phyloP scores from a whole-genome alignment of 2,888 invertebrate genomes.

The Teinopalpus imperialis region DNA sequence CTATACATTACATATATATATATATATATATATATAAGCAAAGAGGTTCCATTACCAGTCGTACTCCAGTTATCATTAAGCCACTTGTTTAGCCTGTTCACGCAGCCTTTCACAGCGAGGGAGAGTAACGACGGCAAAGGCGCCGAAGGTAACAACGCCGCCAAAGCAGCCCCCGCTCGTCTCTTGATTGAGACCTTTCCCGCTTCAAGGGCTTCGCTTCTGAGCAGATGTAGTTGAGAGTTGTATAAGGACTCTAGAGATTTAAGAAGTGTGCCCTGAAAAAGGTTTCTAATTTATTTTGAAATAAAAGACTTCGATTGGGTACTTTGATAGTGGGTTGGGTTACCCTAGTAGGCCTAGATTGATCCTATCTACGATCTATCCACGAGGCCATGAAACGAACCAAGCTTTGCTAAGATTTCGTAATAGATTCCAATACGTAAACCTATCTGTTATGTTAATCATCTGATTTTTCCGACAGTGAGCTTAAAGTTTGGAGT shows the following conservation, averaged over 20 bases:
- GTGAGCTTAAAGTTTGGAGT: too few relatives aligned
- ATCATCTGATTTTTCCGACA: too few relatives aligned
- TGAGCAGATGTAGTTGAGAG: slow-evolving; percentile 38
- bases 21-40: too few relatives aligned
- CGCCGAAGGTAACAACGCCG: slow-evolving; percentile 49
- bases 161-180: slow-evolving; percentile 46
- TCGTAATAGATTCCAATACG: too few relatives aligned
- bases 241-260: slow-evolving; percentile 44
- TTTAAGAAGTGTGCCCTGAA: slow-evolving; percentile 40
- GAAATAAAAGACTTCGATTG: too few relatives aligned
- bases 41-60: slow-evolving; percentile 34
- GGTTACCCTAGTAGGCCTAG: too few relatives aligned
- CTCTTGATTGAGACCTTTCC: slow-evolving; percentile 29
- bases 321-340: too few relatives aligned
- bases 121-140: slow-evolving; percentile 48
- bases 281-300: not conserved
- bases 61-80: slow-evolving; percentile 50
- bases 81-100: slow-evolving; percentile 47
- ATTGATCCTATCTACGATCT: too few relatives aligned
- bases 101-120: slow-evolving; percentile 40
- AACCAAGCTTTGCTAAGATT: too few relatives aligned
- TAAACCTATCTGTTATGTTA: too few relatives aligned
- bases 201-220: slow-evolving; percentile 31
- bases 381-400: too few relatives aligned
- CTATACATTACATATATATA: too few relatives aligned